These are phyloP conservation scores for Apodemus speciosus DNA, from an alignment of 2,113 vertebrate genomes.

Conservation along the genomic window DNA sequence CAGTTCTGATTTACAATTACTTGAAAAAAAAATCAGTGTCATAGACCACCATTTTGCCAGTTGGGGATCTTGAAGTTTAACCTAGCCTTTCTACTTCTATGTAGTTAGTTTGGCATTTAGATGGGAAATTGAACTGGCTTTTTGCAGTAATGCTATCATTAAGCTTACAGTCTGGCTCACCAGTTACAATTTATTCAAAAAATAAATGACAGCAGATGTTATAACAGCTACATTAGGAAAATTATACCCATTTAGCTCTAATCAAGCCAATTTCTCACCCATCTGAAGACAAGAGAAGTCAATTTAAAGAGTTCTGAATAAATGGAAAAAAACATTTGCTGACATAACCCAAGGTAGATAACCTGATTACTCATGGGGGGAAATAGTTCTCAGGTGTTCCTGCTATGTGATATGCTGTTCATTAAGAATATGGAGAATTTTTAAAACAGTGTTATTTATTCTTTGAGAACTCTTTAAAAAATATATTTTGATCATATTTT, in stretches of 20 bases:
- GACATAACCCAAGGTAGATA: constrained; percentile 59
- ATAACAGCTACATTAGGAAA: constrained; percentile 56
- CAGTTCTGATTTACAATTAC: background rate
- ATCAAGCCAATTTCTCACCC: constrained; percentile 73
- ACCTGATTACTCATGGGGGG: constrained; percentile 52
- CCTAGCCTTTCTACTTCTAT: background rate
- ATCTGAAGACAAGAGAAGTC: constrained; percentile 55
- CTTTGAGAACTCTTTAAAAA: background rate
- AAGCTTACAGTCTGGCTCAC: constrained; percentile 69
- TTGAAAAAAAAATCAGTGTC: background rate
- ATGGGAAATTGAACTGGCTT: constrained; percentile 22
- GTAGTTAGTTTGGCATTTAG: constrained; percentile 1
- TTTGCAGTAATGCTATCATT: constrained; percentile 48
- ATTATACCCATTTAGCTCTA: constrained; percentile 63
- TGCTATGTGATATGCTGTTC: background rate
- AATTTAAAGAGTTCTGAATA: constrained; percentile 62
- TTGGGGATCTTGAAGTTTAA: background rate
- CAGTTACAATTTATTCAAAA: constrained; percentile 74
- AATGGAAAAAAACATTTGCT: constrained; percentile 71
- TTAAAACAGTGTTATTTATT: background rate
- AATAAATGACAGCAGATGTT: constrained; percentile 78
- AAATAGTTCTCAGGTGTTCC: constrained; percentile 31
- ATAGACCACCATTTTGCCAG: background rate
- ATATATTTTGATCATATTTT: background rate
- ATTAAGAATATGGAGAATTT: background rate